Percentiles rank a stretch among this genome's conserved stretches.
Conservation (phyloP, 2,113 vertebrate genomes). For the Hemichromis elongatus region DNA sequence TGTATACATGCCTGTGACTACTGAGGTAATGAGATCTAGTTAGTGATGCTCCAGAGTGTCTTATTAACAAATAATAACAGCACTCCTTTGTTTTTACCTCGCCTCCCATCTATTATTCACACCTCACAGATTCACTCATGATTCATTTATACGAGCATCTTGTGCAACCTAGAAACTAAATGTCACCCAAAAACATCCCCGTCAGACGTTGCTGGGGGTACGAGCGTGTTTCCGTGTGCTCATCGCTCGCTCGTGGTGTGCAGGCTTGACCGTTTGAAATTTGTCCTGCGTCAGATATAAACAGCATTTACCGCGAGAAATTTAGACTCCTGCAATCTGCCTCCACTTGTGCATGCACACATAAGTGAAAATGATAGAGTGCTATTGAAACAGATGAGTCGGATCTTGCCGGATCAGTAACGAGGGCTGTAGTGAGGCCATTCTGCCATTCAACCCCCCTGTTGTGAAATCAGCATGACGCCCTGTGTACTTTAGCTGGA, state of each 20-base stretch:
- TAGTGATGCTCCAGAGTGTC: slow-evolving; percentile 71
- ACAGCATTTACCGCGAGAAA: background rate
- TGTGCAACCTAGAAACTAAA: slow-evolving; percentile 73
- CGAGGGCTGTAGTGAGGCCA: slow-evolving; percentile 48
- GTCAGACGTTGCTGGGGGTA: slow-evolving; percentile 25
- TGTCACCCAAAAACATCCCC: slow-evolving; percentile 69
- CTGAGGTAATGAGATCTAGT: slow-evolving; percentile 65
- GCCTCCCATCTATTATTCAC: slow-evolving; percentile 76
- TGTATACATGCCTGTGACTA: slow-evolving; percentile 26
- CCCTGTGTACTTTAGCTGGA: slow-evolving; percentile 62
- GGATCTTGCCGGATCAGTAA: slow-evolving; percentile 52
- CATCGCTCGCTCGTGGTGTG: background rate
- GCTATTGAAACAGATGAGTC: slow-evolving; percentile 50
- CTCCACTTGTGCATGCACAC: background rate
- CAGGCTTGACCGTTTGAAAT: background rate
- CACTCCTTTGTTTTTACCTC: slow-evolving; percentile 74
- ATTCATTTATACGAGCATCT: slow-evolving; percentile 77
- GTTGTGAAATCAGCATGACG: slow-evolving; percentile 53
- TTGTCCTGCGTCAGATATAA: background rate
- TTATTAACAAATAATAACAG: slow-evolving; percentile 80
- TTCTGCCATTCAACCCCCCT: slow-evolving; percentile 48
- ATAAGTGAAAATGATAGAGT: slow-evolving; percentile 24
- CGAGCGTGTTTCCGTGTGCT: background rate
- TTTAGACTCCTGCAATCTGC: background rate
- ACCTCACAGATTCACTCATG: slow-evolving; percentile 77